Evolutionary conservation across 2,888 invertebrate genomes (phyloP), one percentile per base, ranked within the genome.

Genomic region (Rosalia funebris): DNA sequence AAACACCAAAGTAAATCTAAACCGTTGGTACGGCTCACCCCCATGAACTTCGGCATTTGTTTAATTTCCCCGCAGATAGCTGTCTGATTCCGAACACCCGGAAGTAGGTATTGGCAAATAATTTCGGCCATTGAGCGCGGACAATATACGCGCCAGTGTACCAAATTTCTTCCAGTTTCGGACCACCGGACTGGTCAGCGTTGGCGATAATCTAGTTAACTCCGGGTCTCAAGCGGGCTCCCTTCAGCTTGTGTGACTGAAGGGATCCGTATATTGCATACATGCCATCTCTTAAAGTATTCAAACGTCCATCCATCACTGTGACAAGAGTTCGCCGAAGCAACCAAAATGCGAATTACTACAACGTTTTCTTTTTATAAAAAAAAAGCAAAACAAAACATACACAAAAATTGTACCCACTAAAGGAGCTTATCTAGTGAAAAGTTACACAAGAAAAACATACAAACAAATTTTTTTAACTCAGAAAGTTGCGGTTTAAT

Each of bases 231-330:
- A 48, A 46, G 68, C 53, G 68, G 44, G 36, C 47, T 55, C 62
- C 60, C 68, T 63, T 68, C 68, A 65, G 47, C 48, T 58, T 58
- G 39, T 57, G 39, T 63, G 60, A 65, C 58, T 55, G 61, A 50
- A 62, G 57, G 58, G 57, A 57, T 60, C 36, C 58, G 60, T 66
- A 57, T 57, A 59, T 37, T 63, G 58, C 60, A 65, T 61, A 56
- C 47, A 16, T n/a, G 46, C 68, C 63, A 60, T 56, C 70, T 70
- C 70, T 65, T 70, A 67, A 70, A 70, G 65, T 69, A 70, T 70
- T 69, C 68, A 70, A 65, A 63, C 60, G 62, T 57, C 60, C 68
- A 70, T 70, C 70, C 66, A 67, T 70, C 70, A 70, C 50, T 42
- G 45, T 60, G 50, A 46, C 46, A 46, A 32, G 19, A 17, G 4